Conservation (phyloP, 2,888 invertebrate genomes). For the Esperia sulphurella region DNA sequence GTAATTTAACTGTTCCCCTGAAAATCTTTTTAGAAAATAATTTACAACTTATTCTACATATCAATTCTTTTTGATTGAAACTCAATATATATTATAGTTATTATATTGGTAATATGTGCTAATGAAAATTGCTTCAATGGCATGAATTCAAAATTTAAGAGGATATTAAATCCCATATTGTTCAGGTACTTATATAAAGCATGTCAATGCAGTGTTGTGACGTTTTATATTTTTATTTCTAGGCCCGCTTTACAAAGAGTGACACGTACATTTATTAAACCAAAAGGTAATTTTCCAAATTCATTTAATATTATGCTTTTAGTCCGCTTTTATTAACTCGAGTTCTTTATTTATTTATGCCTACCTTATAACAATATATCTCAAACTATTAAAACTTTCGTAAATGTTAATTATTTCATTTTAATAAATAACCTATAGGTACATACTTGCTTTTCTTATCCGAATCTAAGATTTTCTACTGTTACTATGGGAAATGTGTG, state of each 20-base stretch:
- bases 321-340: slow-evolving; percentile 15
- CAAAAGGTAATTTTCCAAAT: slow-evolving; percentile 62
- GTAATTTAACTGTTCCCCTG: too few relatives aligned
- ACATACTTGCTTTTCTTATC: too few relatives aligned
- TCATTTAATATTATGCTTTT: slow-evolving; percentile 33
- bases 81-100: neutral
- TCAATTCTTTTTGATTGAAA: too few relatives aligned
- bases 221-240: slow-evolving; percentile 80
- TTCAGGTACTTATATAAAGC: slow-evolving; percentile 29
- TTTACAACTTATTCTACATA: too few relatives aligned
- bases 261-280: slow-evolving; percentile 93
- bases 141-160: slow-evolving; percentile 6
- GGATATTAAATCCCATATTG: too few relatives aligned
- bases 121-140: slow-evolving; percentile 4
- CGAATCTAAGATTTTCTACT: too few relatives aligned
- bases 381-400: too few relatives aligned
- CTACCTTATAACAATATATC: slow-evolving; percentile 27
- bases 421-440: too few relatives aligned
- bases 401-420: too few relatives aligned
- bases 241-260: slow-evolving; percentile 87
- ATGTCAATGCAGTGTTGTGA: slow-evolving; percentile 63
- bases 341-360: slow-evolving; percentile 6
- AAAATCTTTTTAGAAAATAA: too few relatives aligned
- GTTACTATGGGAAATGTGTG: too few relatives aligned
- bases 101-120: slow-evolving; percentile 12